phyloP scores from a whole-genome alignment of 2,888 invertebrate species.

The Polydrusus pterygomalis region DNA sequence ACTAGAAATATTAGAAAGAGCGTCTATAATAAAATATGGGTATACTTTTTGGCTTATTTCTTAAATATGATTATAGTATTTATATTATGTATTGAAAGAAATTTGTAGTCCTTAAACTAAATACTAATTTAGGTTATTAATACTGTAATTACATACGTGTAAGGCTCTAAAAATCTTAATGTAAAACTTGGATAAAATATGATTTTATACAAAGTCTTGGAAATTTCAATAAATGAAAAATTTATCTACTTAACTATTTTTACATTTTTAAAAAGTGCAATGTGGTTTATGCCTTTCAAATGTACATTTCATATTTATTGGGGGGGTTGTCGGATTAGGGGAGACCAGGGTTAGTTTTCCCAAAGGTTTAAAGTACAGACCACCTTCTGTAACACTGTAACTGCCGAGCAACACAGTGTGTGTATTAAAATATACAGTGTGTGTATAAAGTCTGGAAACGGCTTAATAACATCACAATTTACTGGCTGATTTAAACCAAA shows the following conservation, averaged over 20 bases:
- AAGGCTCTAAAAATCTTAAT: constrained; percentile 37
- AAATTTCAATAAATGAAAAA: constrained; percentile 32
- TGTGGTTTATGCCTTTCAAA: constrained; percentile 23
- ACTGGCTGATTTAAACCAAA: too few species aligned
- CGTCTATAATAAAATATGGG: background rate
- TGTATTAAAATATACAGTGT: too few species aligned
- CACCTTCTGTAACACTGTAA: too few species aligned
- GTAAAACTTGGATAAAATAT: constrained; percentile 35
- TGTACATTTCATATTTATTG: constrained; percentile 26
- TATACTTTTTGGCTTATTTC: constrained; percentile 29
- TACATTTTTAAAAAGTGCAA: constrained; percentile 26
- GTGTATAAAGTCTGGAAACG: too few species aligned
- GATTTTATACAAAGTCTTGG: constrained; percentile 36
- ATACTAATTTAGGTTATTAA: constrained; percentile 33
- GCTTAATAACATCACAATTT: too few species aligned
- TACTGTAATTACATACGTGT: constrained; percentile 39
- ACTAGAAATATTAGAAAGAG: constrained; percentile 5
- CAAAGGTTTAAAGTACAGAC: too few species aligned
- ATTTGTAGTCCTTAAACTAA: constrained; percentile 19
- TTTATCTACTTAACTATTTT: constrained; percentile 23
- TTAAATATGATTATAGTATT: constrained; percentile 34
- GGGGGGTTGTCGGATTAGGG: background rate
- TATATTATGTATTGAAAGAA: constrained; percentile 18
- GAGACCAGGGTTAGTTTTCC: too few species aligned
- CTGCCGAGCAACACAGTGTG: too few species aligned